Percentiles rank a stretch among this genome's conserved stretches.
These are phyloP conservation scores for Globia sparganii DNA, from an alignment of 2,888 invertebrate species.

Conservation along the genomic window DNA sequence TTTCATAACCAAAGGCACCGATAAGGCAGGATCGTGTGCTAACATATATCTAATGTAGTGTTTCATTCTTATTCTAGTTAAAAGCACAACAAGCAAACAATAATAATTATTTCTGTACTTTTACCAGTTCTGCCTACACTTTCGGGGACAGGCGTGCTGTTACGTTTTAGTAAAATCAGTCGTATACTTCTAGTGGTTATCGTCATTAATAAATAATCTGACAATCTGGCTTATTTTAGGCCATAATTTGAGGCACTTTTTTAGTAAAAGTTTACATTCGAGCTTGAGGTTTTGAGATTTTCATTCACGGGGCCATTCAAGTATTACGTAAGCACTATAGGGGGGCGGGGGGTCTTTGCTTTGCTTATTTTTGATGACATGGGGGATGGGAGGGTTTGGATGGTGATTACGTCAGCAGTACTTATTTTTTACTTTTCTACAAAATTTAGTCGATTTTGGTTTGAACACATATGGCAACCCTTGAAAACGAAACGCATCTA, in stretches of 20 bases:
- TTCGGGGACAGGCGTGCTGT: not conserved
- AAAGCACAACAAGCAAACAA: conserved; percentile 23
- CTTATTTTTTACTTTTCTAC: too few relatives aligned
- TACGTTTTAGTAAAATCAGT: conserved; percentile 42
- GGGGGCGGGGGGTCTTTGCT: too few relatives aligned
- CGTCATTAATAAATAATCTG: conserved; percentile 1
- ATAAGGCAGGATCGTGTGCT: conserved; percentile 50
- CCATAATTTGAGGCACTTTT: not conserved
- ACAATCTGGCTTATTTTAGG: not conserved
- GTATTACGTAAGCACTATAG: too few relatives aligned
- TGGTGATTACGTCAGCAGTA: too few relatives aligned
- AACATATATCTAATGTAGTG: conserved; percentile 28
- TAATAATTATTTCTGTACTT: too few relatives aligned
- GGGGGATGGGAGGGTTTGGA: too few relatives aligned
- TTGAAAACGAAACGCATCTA: too few relatives aligned
- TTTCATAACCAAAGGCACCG: conserved; percentile 57
- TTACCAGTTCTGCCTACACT: not conserved
- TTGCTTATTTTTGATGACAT: too few relatives aligned
- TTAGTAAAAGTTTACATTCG: not conserved
- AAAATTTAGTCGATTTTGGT: too few relatives aligned
- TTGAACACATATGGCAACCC: too few relatives aligned
- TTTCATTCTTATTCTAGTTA: conserved; percentile 9
- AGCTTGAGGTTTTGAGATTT: conserved; percentile 21
- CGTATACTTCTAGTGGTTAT: conserved; percentile 29
- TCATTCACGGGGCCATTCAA: too few relatives aligned